These are phyloP conservation scores for Nasua narica DNA, from an alignment of 2,797 vertebrate species.

Conservation along the genomic window DNA sequence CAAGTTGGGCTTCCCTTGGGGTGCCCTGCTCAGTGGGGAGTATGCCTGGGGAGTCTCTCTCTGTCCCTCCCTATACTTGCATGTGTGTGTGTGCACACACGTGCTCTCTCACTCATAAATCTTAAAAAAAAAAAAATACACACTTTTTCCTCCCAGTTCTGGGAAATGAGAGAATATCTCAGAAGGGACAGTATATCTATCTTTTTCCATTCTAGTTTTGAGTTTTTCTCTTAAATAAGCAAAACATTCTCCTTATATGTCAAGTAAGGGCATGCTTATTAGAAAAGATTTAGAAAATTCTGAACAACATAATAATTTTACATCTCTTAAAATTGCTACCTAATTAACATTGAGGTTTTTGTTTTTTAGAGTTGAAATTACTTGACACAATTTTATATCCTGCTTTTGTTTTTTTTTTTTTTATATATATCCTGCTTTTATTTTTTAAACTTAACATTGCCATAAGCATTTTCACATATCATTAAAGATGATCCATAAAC, in stretches of 20 bases:
- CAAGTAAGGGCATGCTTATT: not conserved
- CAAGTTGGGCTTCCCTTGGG: not conserved
- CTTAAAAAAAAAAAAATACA: not conserved
- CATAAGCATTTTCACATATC: not conserved
- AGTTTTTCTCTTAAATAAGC: not conserved
- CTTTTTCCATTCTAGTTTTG: not conserved
- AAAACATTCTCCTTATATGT: not conserved
- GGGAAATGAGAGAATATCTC: not conserved
- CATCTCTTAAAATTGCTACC: not conserved
- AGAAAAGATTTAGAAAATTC: conserved; percentile 6
- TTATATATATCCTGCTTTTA: conserved; percentile 4
- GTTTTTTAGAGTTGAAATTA: not conserved
- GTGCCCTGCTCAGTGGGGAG: not conserved
- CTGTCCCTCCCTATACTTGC: not conserved
- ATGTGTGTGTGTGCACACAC: rapidly evolving
- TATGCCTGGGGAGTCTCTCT: not conserved
- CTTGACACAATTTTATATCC: not conserved
- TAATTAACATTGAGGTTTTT: not conserved
- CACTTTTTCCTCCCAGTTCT: not conserved
- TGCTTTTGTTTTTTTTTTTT: conserved; percentile 7
- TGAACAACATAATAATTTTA: not conserved
- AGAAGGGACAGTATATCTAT: not conserved
- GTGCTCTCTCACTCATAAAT: not conserved
- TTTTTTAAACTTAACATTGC: not conserved
- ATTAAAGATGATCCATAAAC: not conserved